Evolutionary conservation across 2,888 invertebrate species (phyloP).

Genomic region (Gnatocerus cornutus): DNA sequence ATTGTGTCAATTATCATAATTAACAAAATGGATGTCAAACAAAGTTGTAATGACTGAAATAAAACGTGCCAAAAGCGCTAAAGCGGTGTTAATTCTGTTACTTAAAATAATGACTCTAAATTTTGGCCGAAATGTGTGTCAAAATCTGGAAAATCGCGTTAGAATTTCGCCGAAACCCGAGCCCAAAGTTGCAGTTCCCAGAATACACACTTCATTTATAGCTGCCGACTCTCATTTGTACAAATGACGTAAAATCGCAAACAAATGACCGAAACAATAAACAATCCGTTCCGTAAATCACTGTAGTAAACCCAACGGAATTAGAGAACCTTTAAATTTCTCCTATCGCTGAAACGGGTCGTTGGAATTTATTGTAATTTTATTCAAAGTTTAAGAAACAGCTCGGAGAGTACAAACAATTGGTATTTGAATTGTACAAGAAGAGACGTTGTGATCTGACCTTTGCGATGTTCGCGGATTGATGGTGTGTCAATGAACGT

Average conservation of each 20-base stretch:
- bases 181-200: background rate
- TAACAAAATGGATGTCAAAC: too few species aligned
- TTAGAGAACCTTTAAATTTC: slow-evolving; percentile 23
- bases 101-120: too few species aligned
- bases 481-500: background rate
- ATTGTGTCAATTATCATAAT: too few species aligned
- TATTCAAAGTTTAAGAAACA: slow-evolving; percentile 18
- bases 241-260: slow-evolving; percentile 21
- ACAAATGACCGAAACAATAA: slow-evolving; percentile 31
- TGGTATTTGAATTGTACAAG: slow-evolving; percentile 26
- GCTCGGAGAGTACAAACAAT: background rate
- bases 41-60: too few species aligned
- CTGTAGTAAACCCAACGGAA: slow-evolving; percentile 20
- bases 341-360: background rate
- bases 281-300: slow-evolving; percentile 25
- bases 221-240: slow-evolving; percentile 8
- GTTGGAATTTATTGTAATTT: slow-evolving; percentile 28
- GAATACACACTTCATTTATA: background rate
- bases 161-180: too few species aligned
- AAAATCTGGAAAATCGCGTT: background rate
- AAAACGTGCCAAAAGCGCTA: too few species aligned
- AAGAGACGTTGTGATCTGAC: background rate
- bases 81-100: too few species aligned
- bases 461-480: background rate
- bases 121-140: too few species aligned